Evolutionary conservation across 2,797 vertebrate species (phyloP).

Genomic region (Adelosebastes latens): DNA sequence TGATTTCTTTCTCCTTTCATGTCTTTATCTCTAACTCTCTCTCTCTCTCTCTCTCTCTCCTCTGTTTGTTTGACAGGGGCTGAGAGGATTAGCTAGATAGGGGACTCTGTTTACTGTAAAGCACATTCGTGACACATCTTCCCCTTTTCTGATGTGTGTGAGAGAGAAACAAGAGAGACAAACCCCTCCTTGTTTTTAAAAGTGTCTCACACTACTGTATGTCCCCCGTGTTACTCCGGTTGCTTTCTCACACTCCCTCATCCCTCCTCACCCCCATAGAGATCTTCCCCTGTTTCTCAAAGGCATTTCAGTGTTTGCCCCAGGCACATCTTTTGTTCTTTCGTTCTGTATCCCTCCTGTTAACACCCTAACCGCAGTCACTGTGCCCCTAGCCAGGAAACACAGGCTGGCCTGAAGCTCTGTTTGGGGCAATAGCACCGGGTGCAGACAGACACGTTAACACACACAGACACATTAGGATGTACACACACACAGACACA

Average conservation of each 20-base stretch:
- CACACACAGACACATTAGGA: constrained; percentile 42
- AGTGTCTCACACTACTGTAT: constrained; percentile 3
- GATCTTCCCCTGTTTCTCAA: constrained; percentile 47
- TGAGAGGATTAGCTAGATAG: constrained; percentile 70
- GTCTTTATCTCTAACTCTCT: constrained; percentile 49
- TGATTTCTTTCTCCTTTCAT: constrained; percentile 51
- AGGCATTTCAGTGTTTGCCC: constrained; percentile 60
- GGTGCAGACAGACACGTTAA: constrained; percentile 63
- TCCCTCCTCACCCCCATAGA: constrained; percentile 38
- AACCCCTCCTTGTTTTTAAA: constrained; percentile 21
- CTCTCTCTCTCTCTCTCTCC: background rate
- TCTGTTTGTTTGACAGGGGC: constrained; percentile 70
- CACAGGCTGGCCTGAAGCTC: constrained; percentile 68
- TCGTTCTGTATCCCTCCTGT: constrained; percentile 52
- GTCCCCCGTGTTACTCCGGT: constrained; percentile 9
- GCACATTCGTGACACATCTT: constrained; percentile 59
- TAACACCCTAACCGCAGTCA: constrained; percentile 58
- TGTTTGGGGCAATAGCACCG: constrained; percentile 76
- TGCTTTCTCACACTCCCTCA: constrained; percentile 56
- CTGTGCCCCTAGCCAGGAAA: constrained; percentile 74
- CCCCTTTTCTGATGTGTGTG: constrained; percentile 45
- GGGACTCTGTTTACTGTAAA: constrained; percentile 78
- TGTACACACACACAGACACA: constrained; percentile 48
- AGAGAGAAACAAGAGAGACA: constrained; percentile 8
- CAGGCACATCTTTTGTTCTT: constrained; percentile 72